Evolutionary conservation across 2,113 vertebrate genomes (phyloP), one percentile per base, ranked within the genome.

Genomic region (Macquaria ambigua): DNA sequence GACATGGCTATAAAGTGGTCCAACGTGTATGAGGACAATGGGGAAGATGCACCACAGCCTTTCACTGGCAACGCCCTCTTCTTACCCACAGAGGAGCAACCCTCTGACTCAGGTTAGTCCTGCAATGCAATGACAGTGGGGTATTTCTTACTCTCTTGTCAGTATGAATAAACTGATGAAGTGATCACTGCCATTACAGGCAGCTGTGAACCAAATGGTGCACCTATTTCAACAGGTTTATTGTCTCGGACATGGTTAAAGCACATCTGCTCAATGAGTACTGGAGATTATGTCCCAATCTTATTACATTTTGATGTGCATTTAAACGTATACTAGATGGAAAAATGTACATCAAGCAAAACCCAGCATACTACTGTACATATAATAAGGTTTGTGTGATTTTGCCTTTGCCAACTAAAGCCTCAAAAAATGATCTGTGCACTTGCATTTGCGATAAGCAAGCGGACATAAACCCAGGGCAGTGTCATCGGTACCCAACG

Each of bases 1-100:
- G 98, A 99, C 88, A 99, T 99, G 98, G 98, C 98, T 25, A 98
- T 99, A 52, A 99, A 99, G 80, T 99, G 98, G 98, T 99, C 98
- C 81, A 98, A 96, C 77, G 97, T 99, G 50, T 99, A 99, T 16
- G 97, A 99, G 84, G 98, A 99, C 95, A 99, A 99, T 11, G 98
- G 98, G 1, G 97, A 97, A 0, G 98, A 99, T 16, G 98, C 98
- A 46, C 98, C 98, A 0, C 95, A 96, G 46, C 87, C 93, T 15
- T 91, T 87, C 31, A 76, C 92, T 5, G 96, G 92, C 39, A 94
- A 92, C 0, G 96, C 96, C 23, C 92, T 20, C 18, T 96, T 97
- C 77, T 88, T 98, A 3, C 97, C 97, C 0, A 90, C 96, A 9
- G 93, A 95, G 58, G 96, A 95, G 82, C 95, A 97, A 23, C 79